These are phyloP conservation scores for Ectropis grisescens DNA, from an alignment of 1,140 invertebrate genomes.

Conservation along the genomic window DNA sequence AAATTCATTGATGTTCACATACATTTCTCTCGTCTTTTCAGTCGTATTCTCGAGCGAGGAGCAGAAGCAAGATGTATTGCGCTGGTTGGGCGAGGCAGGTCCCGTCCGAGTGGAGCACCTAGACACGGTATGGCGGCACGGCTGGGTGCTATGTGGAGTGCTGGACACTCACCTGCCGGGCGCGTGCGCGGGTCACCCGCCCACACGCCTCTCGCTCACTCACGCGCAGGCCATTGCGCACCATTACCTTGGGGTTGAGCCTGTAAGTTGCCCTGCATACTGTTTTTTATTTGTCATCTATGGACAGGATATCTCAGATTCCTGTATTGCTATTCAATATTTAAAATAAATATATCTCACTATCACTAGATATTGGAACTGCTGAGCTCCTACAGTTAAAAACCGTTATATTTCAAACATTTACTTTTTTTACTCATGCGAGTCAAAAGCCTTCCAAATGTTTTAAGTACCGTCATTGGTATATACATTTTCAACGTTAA, in stretches of 20 bases:
- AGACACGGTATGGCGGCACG: slow-evolving; percentile 70
- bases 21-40: slow-evolving; percentile 25
- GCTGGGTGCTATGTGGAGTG: slow-evolving; percentile 71
- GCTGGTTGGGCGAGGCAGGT: slow-evolving; percentile 56
- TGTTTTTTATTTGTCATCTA: too few species aligned
- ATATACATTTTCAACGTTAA: too few species aligned
- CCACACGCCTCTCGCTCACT: slow-evolving; percentile 59
- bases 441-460: too few species aligned
- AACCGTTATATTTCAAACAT: too few species aligned
- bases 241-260: slow-evolving; percentile 70
- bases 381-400: too few species aligned
- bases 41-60: slow-evolving; percentile 59
- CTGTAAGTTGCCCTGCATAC: slow-evolving; percentile 62
- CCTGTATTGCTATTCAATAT: too few species aligned
- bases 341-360: too few species aligned
- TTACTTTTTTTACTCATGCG: too few species aligned
- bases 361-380: too few species aligned
- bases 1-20: too few species aligned
- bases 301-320: too few species aligned
- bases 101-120: slow-evolving; percentile 43
- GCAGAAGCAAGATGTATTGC: slow-evolving; percentile 46
- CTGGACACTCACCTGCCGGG: slow-evolving; percentile 70
- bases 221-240: slow-evolving; percentile 72
- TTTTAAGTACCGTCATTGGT: too few species aligned
- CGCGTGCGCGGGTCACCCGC: slow-evolving; percentile 69